A percentile compares a stretch with the other conserved stretches of the same genome.
Evolutionary conservation across 2,113 vertebrate species (phyloP).

Genomic region (Sturnira hondurensis): DNA sequence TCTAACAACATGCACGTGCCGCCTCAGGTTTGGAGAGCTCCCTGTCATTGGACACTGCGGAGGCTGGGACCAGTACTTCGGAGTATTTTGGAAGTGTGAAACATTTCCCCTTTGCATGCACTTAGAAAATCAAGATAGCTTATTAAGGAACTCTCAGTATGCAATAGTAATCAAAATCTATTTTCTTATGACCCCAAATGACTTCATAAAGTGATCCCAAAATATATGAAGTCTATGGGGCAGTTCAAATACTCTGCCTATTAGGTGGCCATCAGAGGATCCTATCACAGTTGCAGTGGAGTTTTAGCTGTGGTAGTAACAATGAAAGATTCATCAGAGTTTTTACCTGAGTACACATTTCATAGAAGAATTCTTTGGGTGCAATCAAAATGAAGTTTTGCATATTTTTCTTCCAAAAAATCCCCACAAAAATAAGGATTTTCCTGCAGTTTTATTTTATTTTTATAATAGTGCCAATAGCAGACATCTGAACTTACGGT

Average conservation of each 20-base stretch:
- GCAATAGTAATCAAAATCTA: background rate
- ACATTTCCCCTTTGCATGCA: background rate
- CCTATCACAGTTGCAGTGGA: background rate
- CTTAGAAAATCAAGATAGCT: background rate
- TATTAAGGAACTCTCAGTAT: background rate
- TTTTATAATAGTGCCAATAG: background rate
- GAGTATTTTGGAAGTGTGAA: background rate
- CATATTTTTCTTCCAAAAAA: background rate
- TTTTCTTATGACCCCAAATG: background rate
- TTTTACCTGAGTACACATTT: background rate
- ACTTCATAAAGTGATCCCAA: background rate
- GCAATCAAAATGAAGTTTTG: background rate
- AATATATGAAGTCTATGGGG: background rate
- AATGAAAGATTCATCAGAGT: background rate
- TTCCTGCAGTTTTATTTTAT: background rate
- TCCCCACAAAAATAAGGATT: background rate
- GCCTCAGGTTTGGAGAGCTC: background rate
- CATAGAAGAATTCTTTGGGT: background rate
- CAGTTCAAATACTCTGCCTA: background rate
- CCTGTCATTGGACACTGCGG: background rate
- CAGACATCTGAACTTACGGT: background rate
- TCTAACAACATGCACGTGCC: background rate
- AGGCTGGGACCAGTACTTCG: background rate
- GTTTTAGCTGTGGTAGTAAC: background rate
- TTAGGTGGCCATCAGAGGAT: background rate